Conservation (phyloP, 2,888 invertebrate species). For the Taphrorychus bicolor region DNA sequence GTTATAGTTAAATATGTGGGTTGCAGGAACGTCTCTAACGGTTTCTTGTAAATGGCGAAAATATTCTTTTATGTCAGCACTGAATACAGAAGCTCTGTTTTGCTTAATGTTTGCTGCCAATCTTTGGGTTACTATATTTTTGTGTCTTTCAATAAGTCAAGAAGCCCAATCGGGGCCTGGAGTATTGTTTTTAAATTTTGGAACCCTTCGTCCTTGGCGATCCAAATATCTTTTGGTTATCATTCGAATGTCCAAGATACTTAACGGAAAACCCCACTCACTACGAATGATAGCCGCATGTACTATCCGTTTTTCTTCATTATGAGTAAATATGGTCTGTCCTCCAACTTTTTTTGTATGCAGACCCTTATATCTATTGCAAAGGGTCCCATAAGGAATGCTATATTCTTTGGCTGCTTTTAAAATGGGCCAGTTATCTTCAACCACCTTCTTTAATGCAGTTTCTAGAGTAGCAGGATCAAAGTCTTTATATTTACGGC, state of each 20-base stretch:
- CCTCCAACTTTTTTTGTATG: conserved; percentile 16
- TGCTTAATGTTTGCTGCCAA: not conserved
- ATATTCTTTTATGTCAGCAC: conserved; percentile 21
- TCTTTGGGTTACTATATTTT: not conserved
- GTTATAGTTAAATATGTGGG: no score
- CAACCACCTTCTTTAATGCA: no score
- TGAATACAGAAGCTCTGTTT: not conserved
- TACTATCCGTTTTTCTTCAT: not conserved
- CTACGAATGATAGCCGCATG: not conserved
- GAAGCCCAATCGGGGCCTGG: not conserved
- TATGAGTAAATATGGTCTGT: not conserved
- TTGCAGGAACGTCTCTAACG: conserved; percentile 19
- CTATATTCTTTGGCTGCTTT: no score
- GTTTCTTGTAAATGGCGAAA: conserved; percentile 38
- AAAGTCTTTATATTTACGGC: no score
- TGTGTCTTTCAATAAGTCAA: not conserved
- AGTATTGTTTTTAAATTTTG: not conserved
- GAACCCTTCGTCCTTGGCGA: not conserved
- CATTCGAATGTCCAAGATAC: not conserved
- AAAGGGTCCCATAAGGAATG: no score
- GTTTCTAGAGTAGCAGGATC: no score
- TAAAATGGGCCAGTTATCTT: no score
- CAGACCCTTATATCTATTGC: not conserved
- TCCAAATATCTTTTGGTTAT: not conserved
- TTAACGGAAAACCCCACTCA: not conserved